Evolutionary conservation across 1,140 invertebrate genomes (phyloP), one percentile per base, ranked within the genome.

Genomic region (Hyphantria cunea): DNA sequence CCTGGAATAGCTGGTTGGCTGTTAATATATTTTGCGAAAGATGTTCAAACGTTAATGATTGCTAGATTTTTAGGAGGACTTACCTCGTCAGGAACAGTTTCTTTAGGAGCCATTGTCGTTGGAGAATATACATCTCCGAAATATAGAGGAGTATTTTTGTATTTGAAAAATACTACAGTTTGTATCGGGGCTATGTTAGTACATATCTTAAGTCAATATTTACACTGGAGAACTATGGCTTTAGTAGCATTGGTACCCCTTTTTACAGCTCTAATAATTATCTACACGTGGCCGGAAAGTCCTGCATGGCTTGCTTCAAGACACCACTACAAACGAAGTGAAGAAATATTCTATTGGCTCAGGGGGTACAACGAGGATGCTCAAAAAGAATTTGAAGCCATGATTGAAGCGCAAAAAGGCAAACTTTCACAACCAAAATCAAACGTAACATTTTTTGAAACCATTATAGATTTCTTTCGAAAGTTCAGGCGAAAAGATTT

Each of bases 81-180:
- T 1, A 12, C 14, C 3, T 13, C 44, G 3, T n/a, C 7, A 45
- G 44, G n/a, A 8, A 15, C 44, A n/a, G 14, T 45, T 15, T 13
- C 13, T 13, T 14, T 45, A 14, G 44, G 44, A 45, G 44, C 37
- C n/a, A 39, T 39, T 3, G 37, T 39, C 37, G n/a, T 39, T n/a
- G 37, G 37, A 10, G 37, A 39, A 45, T 45, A 45, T 45, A 45
- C 44, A n/a, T n/a, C 11, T 12, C 44, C 44, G 12, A 45, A 45
- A 14, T 45, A 45, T 8, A 45, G 44, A 45, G 44, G 44, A n/a
- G 44, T 45, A n/a, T 45, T 45, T 45, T 12, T 45, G 14, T 13
- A 15, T 45, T 9, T 45, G 8, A 45, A 45, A 45, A 45, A n/a
- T 3, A 8, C 13, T 45, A 8, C 44, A 45, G 11, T 45, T 14